A percentile compares a stretch with the other conserved stretches of the same genome.
Evolutionary conservation across 2,888 invertebrate species (phyloP).

Genomic region (Heliconius sara): DNA sequence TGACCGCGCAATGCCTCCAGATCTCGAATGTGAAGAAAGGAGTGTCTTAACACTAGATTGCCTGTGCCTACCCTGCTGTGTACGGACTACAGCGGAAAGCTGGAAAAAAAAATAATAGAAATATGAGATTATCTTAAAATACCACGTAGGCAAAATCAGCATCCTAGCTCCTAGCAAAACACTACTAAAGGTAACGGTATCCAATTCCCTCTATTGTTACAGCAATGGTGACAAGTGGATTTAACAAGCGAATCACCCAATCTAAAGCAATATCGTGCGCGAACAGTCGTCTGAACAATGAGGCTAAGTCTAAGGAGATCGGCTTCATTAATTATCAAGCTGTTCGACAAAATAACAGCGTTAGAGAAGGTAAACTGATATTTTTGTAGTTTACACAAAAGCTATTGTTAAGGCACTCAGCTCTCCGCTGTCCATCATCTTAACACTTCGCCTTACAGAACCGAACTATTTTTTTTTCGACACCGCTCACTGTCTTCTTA

Average conservation of each 20-base stretch:
- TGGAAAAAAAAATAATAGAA: no score
- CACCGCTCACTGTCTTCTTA: no score
- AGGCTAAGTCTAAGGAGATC: conserved; percentile 15
- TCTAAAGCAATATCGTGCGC: conserved; percentile 14
- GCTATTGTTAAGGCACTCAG: neutral
- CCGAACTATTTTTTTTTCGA: neutral
- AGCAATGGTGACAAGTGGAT: conserved; percentile 15
- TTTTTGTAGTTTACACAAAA: neutral
- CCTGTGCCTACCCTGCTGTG: no score
- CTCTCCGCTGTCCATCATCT: neutral
- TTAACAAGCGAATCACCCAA: neutral
- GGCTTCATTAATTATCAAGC: conserved; percentile 4
- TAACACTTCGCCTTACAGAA: no score
- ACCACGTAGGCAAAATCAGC: no score
- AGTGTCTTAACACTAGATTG: no score
- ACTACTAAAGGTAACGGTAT: neutral
- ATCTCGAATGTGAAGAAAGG: no score
- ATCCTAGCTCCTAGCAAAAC: no score
- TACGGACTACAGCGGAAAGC: no score
- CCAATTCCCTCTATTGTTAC: neutral
- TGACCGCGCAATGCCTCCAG: no score
- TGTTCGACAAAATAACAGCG: neutral
- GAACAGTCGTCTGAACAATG: neutral
- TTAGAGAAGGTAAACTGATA: conserved; percentile 1
- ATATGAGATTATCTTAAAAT: no score